Conservation (phyloP, 2,888 invertebrate genomes). For the Coronaproctus castanopsis region DNA sequence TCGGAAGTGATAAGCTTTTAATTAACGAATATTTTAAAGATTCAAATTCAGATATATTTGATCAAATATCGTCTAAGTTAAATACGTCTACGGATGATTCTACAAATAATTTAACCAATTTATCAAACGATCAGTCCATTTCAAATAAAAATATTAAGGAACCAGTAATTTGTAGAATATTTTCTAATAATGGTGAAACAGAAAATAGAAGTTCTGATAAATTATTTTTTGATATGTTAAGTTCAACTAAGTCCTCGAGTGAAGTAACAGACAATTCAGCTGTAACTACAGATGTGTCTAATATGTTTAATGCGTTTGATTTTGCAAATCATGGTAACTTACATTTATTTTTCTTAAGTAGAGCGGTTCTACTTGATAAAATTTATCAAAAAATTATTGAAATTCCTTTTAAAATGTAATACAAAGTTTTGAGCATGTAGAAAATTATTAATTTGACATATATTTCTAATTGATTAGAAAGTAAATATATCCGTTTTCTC, state of each 20-base stretch:
- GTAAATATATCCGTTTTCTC: too few species aligned
- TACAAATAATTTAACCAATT: background rate
- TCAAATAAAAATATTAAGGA: background rate
- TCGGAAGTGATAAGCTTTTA: background rate
- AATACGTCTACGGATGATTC: background rate
- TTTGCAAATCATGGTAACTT: background rate
- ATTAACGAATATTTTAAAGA: slow-evolving; percentile 15
- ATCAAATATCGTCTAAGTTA: slow-evolving; percentile 20
- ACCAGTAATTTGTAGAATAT: slow-evolving; percentile 13
- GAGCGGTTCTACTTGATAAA: too few species aligned
- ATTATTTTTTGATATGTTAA: slow-evolving; percentile 30
- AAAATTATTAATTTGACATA: too few species aligned
- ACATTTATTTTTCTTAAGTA: too few species aligned
- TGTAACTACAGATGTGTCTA: background rate
- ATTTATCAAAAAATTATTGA: too few species aligned
- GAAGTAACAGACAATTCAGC: background rate
- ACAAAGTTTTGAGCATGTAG: too few species aligned
- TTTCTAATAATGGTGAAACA: slow-evolving; percentile 22
- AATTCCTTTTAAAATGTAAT: too few species aligned
- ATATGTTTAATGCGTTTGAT: slow-evolving; percentile 1
- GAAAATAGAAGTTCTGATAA: slow-evolving; percentile 25
- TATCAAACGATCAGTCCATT: background rate
- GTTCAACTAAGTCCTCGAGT: slow-evolving; percentile 17
- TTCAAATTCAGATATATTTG: slow-evolving; percentile 19
- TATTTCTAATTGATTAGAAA: too few species aligned